Percentiles rank a stretch among this genome's conserved stretches.
Conservation (phyloP, 2,113 vertebrate genomes). For the Rattus norvegicus region GRCr8 NC_086031.1:53684001-53684500, state of each 20-base stretch:
- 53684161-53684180: background rate
- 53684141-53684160: background rate
- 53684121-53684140: background rate
- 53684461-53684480: slow-evolving; percentile 83
- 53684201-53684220: background rate
- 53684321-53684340: slow-evolving; percentile 67
- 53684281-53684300: background rate
- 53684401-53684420: slow-evolving; percentile 86
- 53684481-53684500: slow-evolving; percentile 80
- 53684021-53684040: background rate
- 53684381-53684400: slow-evolving; percentile 85
- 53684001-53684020: background rate
- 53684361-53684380: slow-evolving; percentile 84
- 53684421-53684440: slow-evolving; percentile 80
- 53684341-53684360: slow-evolving; percentile 83
- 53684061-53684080: fast-evolving
- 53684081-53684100: background rate
- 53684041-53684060: background rate
- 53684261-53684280: background rate
- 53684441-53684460: slow-evolving; percentile 81
- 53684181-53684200: background rate
- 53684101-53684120: background rate
- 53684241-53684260: background rate
- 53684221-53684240: background rate
- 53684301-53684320: background rate